Conservation (phyloP, 2,797 vertebrate genomes). For the Fistularia commersonii region DNA sequence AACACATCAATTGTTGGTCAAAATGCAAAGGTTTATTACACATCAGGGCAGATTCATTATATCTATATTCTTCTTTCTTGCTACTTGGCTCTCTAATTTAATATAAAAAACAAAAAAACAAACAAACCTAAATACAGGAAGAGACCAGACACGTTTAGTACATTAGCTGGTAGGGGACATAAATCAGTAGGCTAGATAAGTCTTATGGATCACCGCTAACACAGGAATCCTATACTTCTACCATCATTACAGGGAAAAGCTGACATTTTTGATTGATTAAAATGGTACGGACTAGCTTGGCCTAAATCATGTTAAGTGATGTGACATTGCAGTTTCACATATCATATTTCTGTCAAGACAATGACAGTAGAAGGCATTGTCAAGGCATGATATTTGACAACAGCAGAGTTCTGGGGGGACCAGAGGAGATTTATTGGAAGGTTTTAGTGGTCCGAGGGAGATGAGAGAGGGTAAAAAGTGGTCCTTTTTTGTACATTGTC, state of each 20-base stretch:
- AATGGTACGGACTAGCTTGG: conserved; percentile 84
- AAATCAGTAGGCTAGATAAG: conserved; percentile 87
- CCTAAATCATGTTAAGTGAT: conserved; percentile 97
- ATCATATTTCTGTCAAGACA: conserved; percentile 98
- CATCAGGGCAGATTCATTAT: no score
- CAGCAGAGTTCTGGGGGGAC: conserved; percentile 82
- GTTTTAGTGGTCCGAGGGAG: conserved; percentile 83
- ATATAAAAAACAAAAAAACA: conserved; percentile 46
- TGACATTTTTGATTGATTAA: conserved; percentile 98
- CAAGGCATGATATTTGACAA: conserved; percentile 91
- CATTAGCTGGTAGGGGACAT: conserved; percentile 73
- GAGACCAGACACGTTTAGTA: conserved; percentile 55
- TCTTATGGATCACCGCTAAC: conserved; percentile 88
- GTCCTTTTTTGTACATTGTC: conserved; percentile 90
- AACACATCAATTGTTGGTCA: conserved; percentile 9
- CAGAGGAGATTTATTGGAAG: conserved; percentile 87
- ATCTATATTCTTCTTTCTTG: conserved; percentile 32
- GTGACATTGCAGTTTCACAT: conserved; percentile 94
- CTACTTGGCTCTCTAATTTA: conserved; percentile 70
- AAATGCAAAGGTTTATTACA: not conserved
- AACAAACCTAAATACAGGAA: conserved; percentile 47
- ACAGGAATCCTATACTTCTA: conserved; percentile 81
- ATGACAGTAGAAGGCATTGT: conserved; percentile 93
- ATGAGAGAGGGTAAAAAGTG: conserved; percentile 83
- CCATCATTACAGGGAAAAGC: conserved; percentile 89